phyloP scores from a whole-genome alignment of 2,888 invertebrate species.

The Cabera pusaria region DNA sequence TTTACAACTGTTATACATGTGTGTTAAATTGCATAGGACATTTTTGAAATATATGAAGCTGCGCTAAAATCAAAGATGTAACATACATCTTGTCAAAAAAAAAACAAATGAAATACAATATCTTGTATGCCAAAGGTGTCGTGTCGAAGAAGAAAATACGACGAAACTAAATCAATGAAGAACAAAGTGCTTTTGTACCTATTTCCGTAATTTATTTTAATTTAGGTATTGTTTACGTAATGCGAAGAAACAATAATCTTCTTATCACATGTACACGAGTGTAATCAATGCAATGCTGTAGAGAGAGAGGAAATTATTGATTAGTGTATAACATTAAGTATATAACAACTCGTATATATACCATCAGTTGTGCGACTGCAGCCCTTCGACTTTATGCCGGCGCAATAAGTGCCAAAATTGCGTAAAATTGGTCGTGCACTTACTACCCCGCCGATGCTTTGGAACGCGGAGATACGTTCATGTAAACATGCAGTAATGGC shows the following conservation, averaged over 20 bases:
- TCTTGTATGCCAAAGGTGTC: too few relatives aligned
- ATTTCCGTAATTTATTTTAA: too few relatives aligned
- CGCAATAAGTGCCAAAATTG: conserved; percentile 13
- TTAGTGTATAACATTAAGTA: conserved; percentile 9
- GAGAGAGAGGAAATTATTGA: conserved; percentile 20
- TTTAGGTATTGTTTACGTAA: conserved; percentile 6
- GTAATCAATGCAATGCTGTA: conserved; percentile 17
- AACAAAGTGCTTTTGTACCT: too few relatives aligned
- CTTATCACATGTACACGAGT: conserved; percentile 8
- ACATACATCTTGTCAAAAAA: too few relatives aligned
- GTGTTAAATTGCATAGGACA: too few relatives aligned
- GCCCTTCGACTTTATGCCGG: conserved; percentile 6
- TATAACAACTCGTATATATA: conserved; percentile 3
- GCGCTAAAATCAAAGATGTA: too few relatives aligned
- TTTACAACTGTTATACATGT: too few relatives aligned
- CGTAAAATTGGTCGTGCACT: conserved; percentile 5
- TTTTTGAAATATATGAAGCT: too few relatives aligned
- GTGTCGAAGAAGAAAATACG: too few relatives aligned
- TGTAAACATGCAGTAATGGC: conserved; percentile 19
- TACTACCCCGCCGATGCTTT: conserved; percentile 1
- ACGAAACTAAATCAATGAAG: too few relatives aligned
- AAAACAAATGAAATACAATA: too few relatives aligned
- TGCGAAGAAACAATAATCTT: conserved; percentile 6
- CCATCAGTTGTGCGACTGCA: not conserved
- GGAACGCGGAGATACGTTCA: conserved; percentile 9